phyloP scores from a whole-genome alignment of 2,113 vertebrate species.

The Astatotilapia flaviijosephi region DNA sequence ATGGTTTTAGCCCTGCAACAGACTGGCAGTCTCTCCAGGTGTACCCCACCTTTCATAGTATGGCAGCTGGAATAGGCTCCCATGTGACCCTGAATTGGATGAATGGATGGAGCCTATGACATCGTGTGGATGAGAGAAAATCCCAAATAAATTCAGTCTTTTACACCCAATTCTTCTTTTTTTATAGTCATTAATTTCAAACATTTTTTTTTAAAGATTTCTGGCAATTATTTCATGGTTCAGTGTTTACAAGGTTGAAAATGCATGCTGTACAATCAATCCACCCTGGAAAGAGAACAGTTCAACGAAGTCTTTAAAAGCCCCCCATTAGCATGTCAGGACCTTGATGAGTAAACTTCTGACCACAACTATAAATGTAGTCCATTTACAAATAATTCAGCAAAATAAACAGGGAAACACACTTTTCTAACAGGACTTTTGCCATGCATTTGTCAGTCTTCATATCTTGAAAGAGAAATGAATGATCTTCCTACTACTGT shows the following conservation, averaged over 20 bases:
- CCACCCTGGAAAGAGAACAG: not conserved
- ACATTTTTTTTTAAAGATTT: not conserved
- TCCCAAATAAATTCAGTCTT: not conserved
- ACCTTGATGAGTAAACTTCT: not conserved
- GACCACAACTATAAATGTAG: not conserved
- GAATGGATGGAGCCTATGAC: not conserved
- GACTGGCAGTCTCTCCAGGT: not conserved
- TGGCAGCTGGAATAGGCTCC: not conserved
- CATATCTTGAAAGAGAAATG: not conserved
- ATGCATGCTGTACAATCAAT: rapidly evolving
- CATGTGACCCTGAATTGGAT: not conserved
- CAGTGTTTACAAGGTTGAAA: not conserved
- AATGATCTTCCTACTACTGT: not conserved
- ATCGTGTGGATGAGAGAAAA: not conserved
- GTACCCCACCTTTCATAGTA: not conserved
- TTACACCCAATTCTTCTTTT: not conserved
- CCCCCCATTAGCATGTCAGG: not conserved
- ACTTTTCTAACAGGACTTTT: not conserved
- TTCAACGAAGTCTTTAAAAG: not conserved
- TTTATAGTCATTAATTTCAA: not conserved
- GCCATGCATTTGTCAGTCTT: not conserved
- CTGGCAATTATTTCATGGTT: not conserved
- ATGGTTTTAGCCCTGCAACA: not conserved
- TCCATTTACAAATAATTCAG: not conserved
- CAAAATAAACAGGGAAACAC: not conserved